phyloP scores from a whole-genome alignment of 2,888 invertebrate genomes.

The Drosophila paramelanica region DNA sequence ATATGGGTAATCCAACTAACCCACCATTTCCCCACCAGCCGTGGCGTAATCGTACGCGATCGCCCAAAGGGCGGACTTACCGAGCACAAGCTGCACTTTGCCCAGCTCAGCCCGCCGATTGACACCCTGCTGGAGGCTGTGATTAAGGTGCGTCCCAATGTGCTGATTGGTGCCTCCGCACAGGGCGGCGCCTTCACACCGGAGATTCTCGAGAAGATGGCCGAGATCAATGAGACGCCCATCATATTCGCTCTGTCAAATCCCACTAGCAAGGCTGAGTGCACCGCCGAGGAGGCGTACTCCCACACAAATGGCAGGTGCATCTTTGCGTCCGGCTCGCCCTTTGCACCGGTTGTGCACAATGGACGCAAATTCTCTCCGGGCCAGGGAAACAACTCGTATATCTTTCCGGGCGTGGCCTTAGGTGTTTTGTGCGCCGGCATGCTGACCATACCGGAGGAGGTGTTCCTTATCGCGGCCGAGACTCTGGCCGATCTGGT shows the following conservation, averaged over 20 bases:
- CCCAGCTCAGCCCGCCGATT: constrained; percentile 91
- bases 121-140: constrained; percentile 93
- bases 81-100: constrained; percentile 93
- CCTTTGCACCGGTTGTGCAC: constrained; percentile 93
- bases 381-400: constrained; percentile 99
- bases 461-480: constrained; percentile 96
- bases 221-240: constrained; percentile 91
- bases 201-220: constrained; percentile 95
- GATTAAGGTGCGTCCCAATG: constrained; percentile 92
- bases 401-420: constrained; percentile 98
- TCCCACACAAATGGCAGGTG: constrained; percentile 94
- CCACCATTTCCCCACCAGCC: constrained; percentile 86
- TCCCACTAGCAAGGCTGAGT: constrained; percentile 99
- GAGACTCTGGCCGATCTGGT: constrained; percentile 93
- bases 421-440: constrained; percentile 95
- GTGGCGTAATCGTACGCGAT: constrained; percentile 95
- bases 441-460: constrained; percentile 95
- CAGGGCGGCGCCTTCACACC: constrained; percentile 96
- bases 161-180: constrained; percentile 97
- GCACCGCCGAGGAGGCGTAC: constrained; percentile 99
- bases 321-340: constrained; percentile 98
- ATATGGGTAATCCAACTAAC: not conserved
- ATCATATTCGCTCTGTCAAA: constrained; percentile 99
- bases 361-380: constrained; percentile 93
- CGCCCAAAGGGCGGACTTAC: constrained; percentile 92